Percentiles rank a stretch among this genome's conserved stretches.
Conservation (phyloP, 53 echinoderm and acorn worm genomes). For the Pentamera pediparva region DNA sequence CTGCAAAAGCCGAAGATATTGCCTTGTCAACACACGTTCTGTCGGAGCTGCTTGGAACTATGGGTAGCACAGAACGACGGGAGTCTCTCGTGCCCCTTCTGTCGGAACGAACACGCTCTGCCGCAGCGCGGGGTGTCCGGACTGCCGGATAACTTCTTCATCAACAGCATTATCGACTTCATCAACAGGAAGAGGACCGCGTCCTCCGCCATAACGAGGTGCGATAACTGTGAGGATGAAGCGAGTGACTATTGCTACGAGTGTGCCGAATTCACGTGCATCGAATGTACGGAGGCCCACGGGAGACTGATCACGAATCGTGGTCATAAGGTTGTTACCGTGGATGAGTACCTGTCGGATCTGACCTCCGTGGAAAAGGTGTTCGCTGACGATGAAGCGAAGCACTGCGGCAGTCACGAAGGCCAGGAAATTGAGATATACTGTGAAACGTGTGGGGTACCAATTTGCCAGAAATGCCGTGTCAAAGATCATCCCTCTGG, state of each 20-base stretch:
- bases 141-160: slow-evolving; percentile 95
- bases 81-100: slow-evolving; percentile 77
- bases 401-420: slow-evolving; percentile 63
- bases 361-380: slow-evolving; percentile 63
- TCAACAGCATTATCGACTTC: slow-evolving; percentile 97
- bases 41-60: slow-evolving; percentile 74
- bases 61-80: slow-evolving; percentile 85
- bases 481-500: slow-evolving; percentile 62
- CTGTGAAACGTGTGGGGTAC: slow-evolving; percentile 92
- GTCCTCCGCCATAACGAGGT: slow-evolving; percentile 53
- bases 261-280: slow-evolving; percentile 80
- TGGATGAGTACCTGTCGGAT: slow-evolving; percentile 83
- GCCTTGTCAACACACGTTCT: slow-evolving; percentile 92
- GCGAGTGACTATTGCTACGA: slow-evolving; percentile 84
- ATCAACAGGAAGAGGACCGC: slow-evolving; percentile 68
- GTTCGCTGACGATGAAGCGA: slow-evolving; percentile 57
- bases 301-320: slow-evolving; percentile 75
- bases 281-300: slow-evolving; percentile 88
- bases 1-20: slow-evolving; percentile 86
- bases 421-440: slow-evolving; percentile 71
- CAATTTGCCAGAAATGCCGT: slow-evolving; percentile 81
- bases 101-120: slow-evolving; percentile 78
- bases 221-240: slow-evolving; percentile 83
- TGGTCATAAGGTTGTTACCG: slow-evolving; percentile 60
- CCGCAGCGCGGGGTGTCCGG: slow-evolving; percentile 56